Conservation (phyloP, 2,888 invertebrate species). For the Pseudococcus longispinus region DNA sequence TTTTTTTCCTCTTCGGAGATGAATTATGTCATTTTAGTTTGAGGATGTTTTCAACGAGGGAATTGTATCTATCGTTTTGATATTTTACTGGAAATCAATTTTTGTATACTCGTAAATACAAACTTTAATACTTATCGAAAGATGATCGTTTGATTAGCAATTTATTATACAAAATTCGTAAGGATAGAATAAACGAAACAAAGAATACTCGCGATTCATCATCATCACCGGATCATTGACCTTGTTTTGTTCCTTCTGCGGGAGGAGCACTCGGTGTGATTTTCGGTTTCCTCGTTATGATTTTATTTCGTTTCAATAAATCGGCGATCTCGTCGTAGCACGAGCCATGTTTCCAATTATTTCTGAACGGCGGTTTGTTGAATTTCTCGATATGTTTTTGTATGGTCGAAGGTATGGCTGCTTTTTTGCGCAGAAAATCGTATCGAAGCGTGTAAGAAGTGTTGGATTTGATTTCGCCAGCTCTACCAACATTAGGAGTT, state of each 20-base stretch:
- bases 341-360: not conserved
- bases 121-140: no score
- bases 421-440: slow-evolving; percentile 32
- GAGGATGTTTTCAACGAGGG: not conserved
- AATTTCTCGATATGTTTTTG: slow-evolving; percentile 27
- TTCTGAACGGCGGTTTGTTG: slow-evolving; percentile 40
- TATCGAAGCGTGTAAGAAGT: slow-evolving; percentile 17
- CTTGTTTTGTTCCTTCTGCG: not conserved
- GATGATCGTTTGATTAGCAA: not conserved
- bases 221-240: not conserved
- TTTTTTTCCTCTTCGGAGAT: not conserved
- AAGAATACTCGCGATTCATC: not conserved
- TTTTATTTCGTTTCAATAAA: not conserved
- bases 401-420: slow-evolving; percentile 4
- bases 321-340: not conserved
- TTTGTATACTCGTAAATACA: no score
- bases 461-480: not conserved
- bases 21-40: not conserved
- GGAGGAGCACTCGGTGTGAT: not conserved
- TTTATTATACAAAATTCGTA: no score
- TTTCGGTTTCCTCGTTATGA: not conserved
- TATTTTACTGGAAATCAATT: not conserved
- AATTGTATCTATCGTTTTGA: no score
- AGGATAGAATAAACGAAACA: not conserved
- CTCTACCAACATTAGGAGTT: no score